Percentiles rank a stretch among this genome's conserved stretches.
These are phyloP conservation scores for Lymantria dispar DNA, from an alignment of 2,888 invertebrate genomes.

Conservation along the genomic window DNA sequence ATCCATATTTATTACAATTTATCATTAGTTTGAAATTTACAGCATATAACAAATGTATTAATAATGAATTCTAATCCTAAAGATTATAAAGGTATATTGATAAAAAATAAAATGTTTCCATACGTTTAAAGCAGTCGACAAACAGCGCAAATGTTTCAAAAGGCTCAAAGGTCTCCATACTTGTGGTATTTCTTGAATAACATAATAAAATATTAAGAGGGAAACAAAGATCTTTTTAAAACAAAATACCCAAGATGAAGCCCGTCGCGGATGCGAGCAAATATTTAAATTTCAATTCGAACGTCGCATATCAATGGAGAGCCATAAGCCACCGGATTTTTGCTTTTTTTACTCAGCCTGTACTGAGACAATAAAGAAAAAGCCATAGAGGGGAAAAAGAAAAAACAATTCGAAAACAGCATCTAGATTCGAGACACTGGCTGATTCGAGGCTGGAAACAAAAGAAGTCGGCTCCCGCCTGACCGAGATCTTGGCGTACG, in stretches of 20 bases:
- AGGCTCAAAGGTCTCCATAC: slow-evolving; percentile 18
- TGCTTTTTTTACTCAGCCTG: slow-evolving; percentile 66
- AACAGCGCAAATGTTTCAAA: slow-evolving; percentile 20
- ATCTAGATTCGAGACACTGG: slow-evolving; percentile 81
- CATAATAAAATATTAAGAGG: slow-evolving; percentile 74
- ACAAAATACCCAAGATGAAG: slow-evolving; percentile 70
- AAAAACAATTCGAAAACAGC: slow-evolving; percentile 69
- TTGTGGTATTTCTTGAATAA: slow-evolving; percentile 44
- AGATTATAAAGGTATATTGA: no score
- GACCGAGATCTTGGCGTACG: slow-evolving; percentile 80
- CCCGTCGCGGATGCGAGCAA: slow-evolving; percentile 74
- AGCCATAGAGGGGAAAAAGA: slow-evolving; percentile 63
- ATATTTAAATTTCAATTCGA: slow-evolving; percentile 83
- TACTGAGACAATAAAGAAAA: slow-evolving; percentile 81
- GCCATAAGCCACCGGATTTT: slow-evolving; percentile 80
- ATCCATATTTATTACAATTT: no score
- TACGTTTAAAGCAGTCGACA: slow-evolving; percentile 15
- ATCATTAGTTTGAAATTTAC: no score
- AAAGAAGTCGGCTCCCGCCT: slow-evolving; percentile 78
- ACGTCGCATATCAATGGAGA: slow-evolving; percentile 82
- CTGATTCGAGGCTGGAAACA: slow-evolving; percentile 80
- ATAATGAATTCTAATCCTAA: no score
- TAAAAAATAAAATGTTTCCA: background rate
- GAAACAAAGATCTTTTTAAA: slow-evolving; percentile 65
- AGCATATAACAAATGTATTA: no score